Evolutionary conservation across 2,113 vertebrate genomes (phyloP), one percentile per base, ranked within the genome.

Genomic region (Sturnus vulgaris): DNA sequence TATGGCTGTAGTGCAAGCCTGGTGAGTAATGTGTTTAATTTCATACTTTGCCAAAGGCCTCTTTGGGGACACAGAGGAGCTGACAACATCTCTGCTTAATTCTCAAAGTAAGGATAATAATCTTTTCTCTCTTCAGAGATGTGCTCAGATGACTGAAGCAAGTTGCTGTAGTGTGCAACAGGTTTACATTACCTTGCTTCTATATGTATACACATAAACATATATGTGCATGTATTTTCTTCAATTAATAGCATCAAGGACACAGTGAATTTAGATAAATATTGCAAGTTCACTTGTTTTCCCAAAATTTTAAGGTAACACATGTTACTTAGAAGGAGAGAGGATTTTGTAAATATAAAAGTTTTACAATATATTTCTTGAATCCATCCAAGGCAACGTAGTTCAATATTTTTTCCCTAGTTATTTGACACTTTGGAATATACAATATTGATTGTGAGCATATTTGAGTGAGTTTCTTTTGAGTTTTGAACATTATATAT

Each of bases 21-120:
- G 44, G 37, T 93, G 82, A 96, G 73, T 83, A 92, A 94, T 63
- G 71, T 44, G 24, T 96, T 91, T 91, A 80, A 93, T 95, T 88
- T 93, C 80, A 63, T 71, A 60, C 33, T 88, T 88, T 94, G 79
- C 60, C 82, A 83, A 81, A 70, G 66, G 70, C 64, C 77, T 82
- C 71, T 64, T 70, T 35, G 27, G 75, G 61, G 71, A 80, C 65
- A 30, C 3, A 20, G 75, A 30, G 30, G 30, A 95, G 83, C 50
- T 55, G 64, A 79, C 53, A 72, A n/a, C 71, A 18, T 8, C 82
- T 71, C 68, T 33, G 19, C 47, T 91, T 87, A 88, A 91, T 79
- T 80, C 61, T 77, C 73, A 72, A 65, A 91, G 53, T 69, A 84
- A 71, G 30, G 73, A 57, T 65, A 87, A 88, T 27, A 12, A 55